Base-by-base conservation (phyloP, 2,113 vertebrate species). In the Planiliza haematocheilus region DNA sequence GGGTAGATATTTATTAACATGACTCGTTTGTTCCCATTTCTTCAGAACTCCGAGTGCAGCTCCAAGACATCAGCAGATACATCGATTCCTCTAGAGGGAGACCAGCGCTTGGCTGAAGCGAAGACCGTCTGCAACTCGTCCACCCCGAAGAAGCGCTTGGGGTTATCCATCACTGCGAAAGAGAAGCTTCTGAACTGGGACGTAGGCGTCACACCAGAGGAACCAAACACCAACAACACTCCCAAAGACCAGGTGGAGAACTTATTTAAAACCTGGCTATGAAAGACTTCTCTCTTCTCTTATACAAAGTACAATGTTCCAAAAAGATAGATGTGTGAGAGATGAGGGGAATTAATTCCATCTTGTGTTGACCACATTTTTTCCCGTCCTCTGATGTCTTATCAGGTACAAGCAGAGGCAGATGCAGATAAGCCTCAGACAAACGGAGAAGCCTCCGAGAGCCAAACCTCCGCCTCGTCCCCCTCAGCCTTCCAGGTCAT, bases 141-240 rank as follows among this genome's bases (percentile, higher is more conserved):
- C 10, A 70, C 46, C 11, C 76, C 70, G 0, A 93, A 84, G 74
- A 94, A 89, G 39, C 81, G 83, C 45, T 70, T 94, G 64, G 48
- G 48, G 4, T 38, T 93, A 8, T 86, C 93, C 7, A 38, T 3
- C 0, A 46, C 72, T 5, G 86, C 90, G n/a, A 93, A 90, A 57
- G 87, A 92, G 80, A 91, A 84, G 75, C 90, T 93, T 8, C 84
- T 93, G 18, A 77, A 86, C 70, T 94, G 91, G 91, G 86, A 94
- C 13, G 6, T 82, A 7, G 36, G 63, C 30, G 18, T 48, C 2
- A 21, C 81, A 24, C 42, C 75, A 10, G 89, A 89, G 18, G 82
- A 81, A 20, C 36, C 62, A 2, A 24, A 48, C 46, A 0, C 46
- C 20, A 42, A 50, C 8, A 72, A 70, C 8, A 8, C 61, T 13